Evolutionary conservation across 64 coral and sea anemone species (phyloP).

Genomic region (Montipora foliosa): DNA sequence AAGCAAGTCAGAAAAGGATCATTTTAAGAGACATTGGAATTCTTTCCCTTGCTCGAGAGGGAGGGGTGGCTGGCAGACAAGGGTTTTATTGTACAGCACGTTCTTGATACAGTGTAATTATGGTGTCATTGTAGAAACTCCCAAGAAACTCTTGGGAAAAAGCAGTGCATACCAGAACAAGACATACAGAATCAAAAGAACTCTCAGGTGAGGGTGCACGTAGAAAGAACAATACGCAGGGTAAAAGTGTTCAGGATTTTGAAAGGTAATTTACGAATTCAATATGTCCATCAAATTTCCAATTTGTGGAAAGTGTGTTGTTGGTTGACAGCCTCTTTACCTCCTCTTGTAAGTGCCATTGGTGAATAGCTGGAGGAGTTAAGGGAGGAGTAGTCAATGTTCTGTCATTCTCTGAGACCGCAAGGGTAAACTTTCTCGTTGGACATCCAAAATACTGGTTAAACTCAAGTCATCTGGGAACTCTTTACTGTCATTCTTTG

Average conservation of each 20-base stretch:
- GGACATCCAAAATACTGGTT: background rate
- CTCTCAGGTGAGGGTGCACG: constrained; percentile 59
- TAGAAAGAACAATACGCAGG: background rate
- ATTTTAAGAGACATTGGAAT: constrained; percentile 57
- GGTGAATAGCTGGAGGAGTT: constrained; percentile 33
- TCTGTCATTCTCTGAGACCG: background rate
- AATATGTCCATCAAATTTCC: constrained; percentile 37
- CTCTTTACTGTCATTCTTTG: background rate
- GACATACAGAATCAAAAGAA: constrained; percentile 65
- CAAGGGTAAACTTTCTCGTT: background rate
- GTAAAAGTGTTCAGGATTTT: constrained; percentile 64
- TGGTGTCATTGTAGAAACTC: constrained; percentile 70
- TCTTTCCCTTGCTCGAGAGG: constrained; percentile 45
- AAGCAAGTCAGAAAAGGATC: constrained; percentile 70
- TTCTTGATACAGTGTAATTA: constrained; percentile 50
- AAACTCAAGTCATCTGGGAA: background rate
- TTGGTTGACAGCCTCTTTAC: constrained; percentile 67
- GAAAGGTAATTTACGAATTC: constrained; percentile 51
- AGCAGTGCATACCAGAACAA: constrained; percentile 68
- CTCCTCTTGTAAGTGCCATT: constrained; percentile 52
- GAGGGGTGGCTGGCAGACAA: constrained; percentile 79
- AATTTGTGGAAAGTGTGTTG: constrained; percentile 45
- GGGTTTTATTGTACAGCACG: constrained; percentile 74
- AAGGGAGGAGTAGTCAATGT: constrained; percentile 29
- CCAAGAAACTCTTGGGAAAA: constrained; percentile 61